Evolutionary conservation across 2,888 invertebrate species (phyloP).

Genomic region (Ernsta delagoae): DNA sequence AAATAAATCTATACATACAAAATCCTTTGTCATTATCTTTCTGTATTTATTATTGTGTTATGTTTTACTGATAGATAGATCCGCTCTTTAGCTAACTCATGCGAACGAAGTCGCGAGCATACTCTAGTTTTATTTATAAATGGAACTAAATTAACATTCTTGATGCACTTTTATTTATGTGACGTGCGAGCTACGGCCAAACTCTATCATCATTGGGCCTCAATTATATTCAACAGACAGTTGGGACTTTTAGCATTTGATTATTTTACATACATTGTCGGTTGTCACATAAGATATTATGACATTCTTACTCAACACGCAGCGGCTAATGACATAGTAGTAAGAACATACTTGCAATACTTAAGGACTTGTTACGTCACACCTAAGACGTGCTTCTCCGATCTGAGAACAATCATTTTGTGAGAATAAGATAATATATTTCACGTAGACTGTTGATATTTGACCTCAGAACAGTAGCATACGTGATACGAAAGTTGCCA

Average conservation of each 20-base stretch:
- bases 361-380: slow-evolving; percentile 5
- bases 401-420: neutral
- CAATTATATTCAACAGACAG: too few relatives aligned
- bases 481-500: slow-evolving; percentile 6
- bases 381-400: slow-evolving; percentile 11
- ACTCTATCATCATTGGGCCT: too few relatives aligned
- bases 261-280: neutral
- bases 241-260: neutral
- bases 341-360: neutral
- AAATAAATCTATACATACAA: too few relatives aligned
- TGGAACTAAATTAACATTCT: too few relatives aligned
- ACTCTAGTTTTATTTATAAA: too few relatives aligned
- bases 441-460: slow-evolving; percentile 12
- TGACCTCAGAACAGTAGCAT: slow-evolving; percentile 18
- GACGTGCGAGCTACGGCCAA: too few relatives aligned
- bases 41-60: too few relatives aligned
- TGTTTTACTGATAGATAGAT: too few relatives aligned
- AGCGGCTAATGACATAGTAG: slow-evolving; percentile 3
- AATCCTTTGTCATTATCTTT: too few relatives aligned
- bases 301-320: slow-evolving; percentile 4
- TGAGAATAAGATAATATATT: slow-evolving; percentile 14
- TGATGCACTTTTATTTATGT: too few relatives aligned
- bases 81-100: too few relatives aligned
- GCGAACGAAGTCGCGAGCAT: too few relatives aligned
- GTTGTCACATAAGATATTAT: slow-evolving; percentile 5